phyloP scores from a whole-genome alignment of 2,797 vertebrate species.

The Loriculus beryllinus region DNA sequence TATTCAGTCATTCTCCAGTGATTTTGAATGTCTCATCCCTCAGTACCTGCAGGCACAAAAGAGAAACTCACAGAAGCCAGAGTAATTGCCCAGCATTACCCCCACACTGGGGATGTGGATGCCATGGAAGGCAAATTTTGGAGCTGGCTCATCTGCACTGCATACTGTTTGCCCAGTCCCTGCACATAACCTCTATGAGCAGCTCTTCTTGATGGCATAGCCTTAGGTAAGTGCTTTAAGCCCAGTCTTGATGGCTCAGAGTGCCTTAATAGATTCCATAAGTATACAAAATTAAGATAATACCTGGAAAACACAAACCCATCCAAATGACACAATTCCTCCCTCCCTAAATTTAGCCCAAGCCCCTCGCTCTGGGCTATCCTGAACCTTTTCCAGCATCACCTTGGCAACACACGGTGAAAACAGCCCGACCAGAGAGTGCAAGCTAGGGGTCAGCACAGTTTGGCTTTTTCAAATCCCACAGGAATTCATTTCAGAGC shows the following conservation, averaged over 20 bases:
- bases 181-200: fast-evolving
- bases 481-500: not conserved
- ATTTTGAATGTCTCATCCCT: not conserved
- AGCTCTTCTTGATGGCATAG: fast-evolving
- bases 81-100: not conserved
- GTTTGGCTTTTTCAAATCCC: not conserved
- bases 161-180: not conserved
- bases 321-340: not conserved
- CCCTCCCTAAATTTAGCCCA: not conserved
- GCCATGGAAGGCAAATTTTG: not conserved
- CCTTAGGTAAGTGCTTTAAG: not conserved
- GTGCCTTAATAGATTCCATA: not conserved
- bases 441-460: not conserved
- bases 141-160: not conserved
- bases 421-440: not conserved
- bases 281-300: not conserved
- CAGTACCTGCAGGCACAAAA: not conserved
- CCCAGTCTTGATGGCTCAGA: not conserved
- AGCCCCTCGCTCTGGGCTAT: not conserved
- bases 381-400: not conserved
- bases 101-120: fast-evolving
- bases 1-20: not conserved
- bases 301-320: not conserved
- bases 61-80: not conserved
- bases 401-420: not conserved